Conservation (phyloP, 2,888 invertebrate species). For the Endomychus coccineus region DNA sequence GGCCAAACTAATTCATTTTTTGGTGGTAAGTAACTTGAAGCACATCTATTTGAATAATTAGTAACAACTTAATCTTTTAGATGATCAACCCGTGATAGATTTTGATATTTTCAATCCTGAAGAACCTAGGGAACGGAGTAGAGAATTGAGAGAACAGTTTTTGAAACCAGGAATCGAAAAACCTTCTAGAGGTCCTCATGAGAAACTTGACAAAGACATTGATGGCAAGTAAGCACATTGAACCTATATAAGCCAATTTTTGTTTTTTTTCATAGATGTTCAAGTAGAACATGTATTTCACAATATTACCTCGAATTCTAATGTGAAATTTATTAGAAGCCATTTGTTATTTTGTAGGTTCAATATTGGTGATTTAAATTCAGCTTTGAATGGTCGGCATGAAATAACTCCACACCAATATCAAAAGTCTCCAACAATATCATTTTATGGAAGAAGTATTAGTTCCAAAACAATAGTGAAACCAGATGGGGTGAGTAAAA, state of each 20-base stretch:
- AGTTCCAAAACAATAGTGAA: constrained; percentile 48
- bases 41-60: constrained; percentile 6
- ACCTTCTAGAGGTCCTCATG: constrained; percentile 16
- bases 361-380: constrained; percentile 10
- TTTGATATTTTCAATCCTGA: constrained; percentile 12
- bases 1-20: constrained; percentile 19
- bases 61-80: not conserved
- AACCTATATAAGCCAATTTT: constrained; percentile 4
- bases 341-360: not conserved
- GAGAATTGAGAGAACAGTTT: constrained; percentile 46
- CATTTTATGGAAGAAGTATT: constrained; percentile 48
- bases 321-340: too few relatives aligned
- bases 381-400: constrained; percentile 7
- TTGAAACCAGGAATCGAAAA: constrained; percentile 47
- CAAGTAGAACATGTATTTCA: not conserved
- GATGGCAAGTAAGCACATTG: constrained; percentile 23
- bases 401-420: constrained; percentile 3
- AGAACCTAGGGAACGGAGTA: constrained; percentile 18
- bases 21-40: constrained; percentile 8
- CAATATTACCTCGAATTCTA: too few relatives aligned
- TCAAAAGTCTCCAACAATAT: constrained; percentile 6
- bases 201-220: constrained; percentile 31
- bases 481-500: constrained; percentile 49
- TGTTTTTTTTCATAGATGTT: not conserved
- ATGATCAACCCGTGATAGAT: constrained; percentile 3